These are phyloP conservation scores for Pleuronectes platessa DNA, from an alignment of 2,113 vertebrate species.

Conservation along the genomic window DNA sequence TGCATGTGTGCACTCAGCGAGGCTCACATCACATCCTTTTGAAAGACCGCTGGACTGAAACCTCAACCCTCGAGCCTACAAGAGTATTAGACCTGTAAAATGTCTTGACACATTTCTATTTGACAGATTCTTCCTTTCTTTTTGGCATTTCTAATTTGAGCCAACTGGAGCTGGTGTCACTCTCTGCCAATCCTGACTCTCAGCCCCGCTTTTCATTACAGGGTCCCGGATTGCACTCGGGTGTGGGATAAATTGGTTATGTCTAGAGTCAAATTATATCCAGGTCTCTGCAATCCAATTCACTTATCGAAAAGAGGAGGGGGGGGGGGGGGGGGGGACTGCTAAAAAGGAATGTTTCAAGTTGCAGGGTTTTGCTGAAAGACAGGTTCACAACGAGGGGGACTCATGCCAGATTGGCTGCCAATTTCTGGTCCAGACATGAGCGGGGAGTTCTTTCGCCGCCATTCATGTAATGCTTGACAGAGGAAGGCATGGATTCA, in stretches of 20 bases:
- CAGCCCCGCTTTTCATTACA: constrained; percentile 76
- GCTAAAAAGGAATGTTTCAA: constrained; percentile 60
- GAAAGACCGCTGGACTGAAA: constrained; percentile 63
- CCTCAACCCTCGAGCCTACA: constrained; percentile 58
- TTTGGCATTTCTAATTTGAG: constrained; percentile 85
- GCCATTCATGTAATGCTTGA: constrained; percentile 57
- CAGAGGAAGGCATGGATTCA: constrained; percentile 54
- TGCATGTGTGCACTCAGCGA: constrained; percentile 13
- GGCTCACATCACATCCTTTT: constrained; percentile 43
- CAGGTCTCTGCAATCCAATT: constrained; percentile 77
- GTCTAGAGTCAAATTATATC: constrained; percentile 83
- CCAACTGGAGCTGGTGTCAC: constrained; percentile 81
- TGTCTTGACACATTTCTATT: constrained; percentile 69
- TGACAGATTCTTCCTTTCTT: constrained; percentile 77
- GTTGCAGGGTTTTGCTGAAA: constrained; percentile 58
- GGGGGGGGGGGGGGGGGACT: neutral
- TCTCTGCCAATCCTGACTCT: constrained; percentile 73
- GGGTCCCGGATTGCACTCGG: constrained; percentile 59
- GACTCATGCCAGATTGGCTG: constrained; percentile 62
- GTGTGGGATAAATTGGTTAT: constrained; percentile 80
- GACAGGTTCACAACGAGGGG: constrained; percentile 50
- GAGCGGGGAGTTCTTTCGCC: constrained; percentile 35
- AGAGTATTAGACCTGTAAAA: constrained; percentile 71
- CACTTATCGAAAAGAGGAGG: constrained; percentile 61
- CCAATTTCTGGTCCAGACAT: constrained; percentile 61